phyloP scores from a whole-genome alignment of 2,113 vertebrate species.

The Setophaga kirtlandii region DNA sequence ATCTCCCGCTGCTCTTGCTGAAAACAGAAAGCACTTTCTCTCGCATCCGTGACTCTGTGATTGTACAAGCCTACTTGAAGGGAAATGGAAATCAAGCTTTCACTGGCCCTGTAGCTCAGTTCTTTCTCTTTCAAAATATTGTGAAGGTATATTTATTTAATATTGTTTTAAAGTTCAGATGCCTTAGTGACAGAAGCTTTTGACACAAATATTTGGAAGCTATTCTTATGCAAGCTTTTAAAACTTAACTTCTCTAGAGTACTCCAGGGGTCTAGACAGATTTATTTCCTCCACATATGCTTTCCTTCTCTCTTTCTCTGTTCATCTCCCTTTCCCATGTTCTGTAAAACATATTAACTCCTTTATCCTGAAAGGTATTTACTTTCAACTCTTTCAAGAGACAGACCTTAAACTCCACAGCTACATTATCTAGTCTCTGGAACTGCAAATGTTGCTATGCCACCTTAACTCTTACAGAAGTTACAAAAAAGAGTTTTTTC shows the following conservation, averaged over 20 bases:
- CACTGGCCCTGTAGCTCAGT: neutral
- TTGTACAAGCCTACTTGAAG: neutral
- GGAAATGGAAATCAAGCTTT: neutral
- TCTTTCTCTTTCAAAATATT: neutral
- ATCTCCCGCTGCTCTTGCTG: neutral
- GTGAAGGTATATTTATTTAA: neutral
- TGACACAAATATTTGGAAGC: constrained; percentile 11
- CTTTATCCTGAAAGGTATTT: constrained; percentile 15
- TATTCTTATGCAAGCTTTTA: neutral
- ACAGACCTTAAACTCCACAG: neutral
- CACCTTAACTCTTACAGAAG: neutral
- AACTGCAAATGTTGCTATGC: neutral
- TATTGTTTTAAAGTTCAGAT: neutral
- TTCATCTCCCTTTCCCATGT: neutral
- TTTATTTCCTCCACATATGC: constrained; percentile 51
- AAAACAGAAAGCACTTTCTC: neutral
- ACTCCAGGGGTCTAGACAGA: constrained; percentile 28
- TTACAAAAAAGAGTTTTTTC: neutral
- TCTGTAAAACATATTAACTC: constrained; percentile 52
- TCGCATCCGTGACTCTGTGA: neutral
- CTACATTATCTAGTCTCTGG: neutral
- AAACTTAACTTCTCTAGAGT: constrained; percentile 24
- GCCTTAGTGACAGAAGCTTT: neutral
- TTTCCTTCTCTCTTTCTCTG: constrained; percentile 18
- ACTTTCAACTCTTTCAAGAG: constrained; percentile 15